Evolutionary conservation across 1,140 invertebrate species (phyloP), one percentile per base, ranked within the genome.

Genomic region (Penaeus indicus): DNA sequence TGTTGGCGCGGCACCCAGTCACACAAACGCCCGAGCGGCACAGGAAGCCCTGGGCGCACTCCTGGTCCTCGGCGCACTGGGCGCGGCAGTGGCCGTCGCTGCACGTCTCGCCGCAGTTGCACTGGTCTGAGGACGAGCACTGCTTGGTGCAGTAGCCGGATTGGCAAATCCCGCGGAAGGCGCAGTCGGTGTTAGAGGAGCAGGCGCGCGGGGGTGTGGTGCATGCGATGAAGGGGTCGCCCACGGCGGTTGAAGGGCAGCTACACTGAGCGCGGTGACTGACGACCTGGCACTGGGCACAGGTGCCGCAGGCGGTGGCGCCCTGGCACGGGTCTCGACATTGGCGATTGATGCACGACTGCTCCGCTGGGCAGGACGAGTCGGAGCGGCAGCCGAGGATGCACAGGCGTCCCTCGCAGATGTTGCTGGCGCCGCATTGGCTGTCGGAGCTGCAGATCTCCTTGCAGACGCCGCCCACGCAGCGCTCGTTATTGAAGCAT

Each of bases 361-460:
- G 94, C 83, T 96, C 93, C 86, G 92, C 93, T 4, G 95, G 93
- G 92, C 97, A 98, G 19, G 95, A 94, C n/a, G 84, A 84, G 32
- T 91, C 89, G 63, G 89, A 85, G 27, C 90, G 86, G 77, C 91
- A 91, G 42, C 91, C 91, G 64, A 86, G 94, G 90, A 97, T 95
- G 92, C 97, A 98, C 88, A 97, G 94, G 90, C 97, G 94, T 91
- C 96, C 97, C 92, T 96, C 95, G 92, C 97, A 98, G 91, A 97
- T 97, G 92, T 97, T 96, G 91, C 96, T 96, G 0, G 94, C 92
- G 61, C 94, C 94, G 92, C 97, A 98, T 83, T 96, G 95, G 63
- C 95, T 94, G 92, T 98, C 97, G 83, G 95, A 96, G 92, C 97
- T 97, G 91, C 96, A 98, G 27, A 97, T 95, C 7, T 95, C 94